These are phyloP conservation scores for Borostomias antarcticus DNA, from an alignment of 2,797 vertebrate species.

Conservation along the genomic window DNA sequence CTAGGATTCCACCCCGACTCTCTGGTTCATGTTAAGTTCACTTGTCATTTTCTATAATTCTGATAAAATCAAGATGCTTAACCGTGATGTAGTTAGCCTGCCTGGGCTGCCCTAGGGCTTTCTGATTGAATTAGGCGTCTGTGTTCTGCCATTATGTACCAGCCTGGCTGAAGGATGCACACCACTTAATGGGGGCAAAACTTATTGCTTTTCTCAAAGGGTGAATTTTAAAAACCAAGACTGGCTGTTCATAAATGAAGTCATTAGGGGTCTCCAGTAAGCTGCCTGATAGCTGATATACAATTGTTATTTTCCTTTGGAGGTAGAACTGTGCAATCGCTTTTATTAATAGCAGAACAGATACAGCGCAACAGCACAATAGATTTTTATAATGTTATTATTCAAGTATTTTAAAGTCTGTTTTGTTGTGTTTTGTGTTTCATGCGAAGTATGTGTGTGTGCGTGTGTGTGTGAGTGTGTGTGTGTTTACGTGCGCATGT, in stretches of 20 bases:
- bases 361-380: not conserved
- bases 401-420: not conserved
- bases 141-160: constrained; percentile 64
- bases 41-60: constrained; percentile 82
- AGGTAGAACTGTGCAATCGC: not conserved
- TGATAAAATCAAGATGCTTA: constrained; percentile 78
- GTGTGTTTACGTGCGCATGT: constrained; percentile 6
- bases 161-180: constrained; percentile 62
- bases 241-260: constrained; percentile 48
- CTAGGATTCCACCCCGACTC: constrained; percentile 66
- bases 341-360: not conserved
- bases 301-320: constrained; percentile 28
- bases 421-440: not conserved
- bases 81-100: constrained; percentile 72
- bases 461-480: constrained; percentile 1
- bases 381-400: too few relatives aligned
- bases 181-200: constrained; percentile 64
- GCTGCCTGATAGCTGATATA: constrained; percentile 23
- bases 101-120: constrained; percentile 59
- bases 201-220: constrained; percentile 63
- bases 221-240: constrained; percentile 38
- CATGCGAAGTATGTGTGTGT: not conserved
- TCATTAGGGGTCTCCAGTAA: constrained; percentile 17
- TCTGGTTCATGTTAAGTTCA: constrained; percentile 79
- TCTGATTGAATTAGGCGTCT: constrained; percentile 77